A percentile compares a stretch with the other conserved stretches of the same genome.
phyloP scores from a whole-genome alignment of 2,797 vertebrate genomes.

The Paguma larvata region DNA sequence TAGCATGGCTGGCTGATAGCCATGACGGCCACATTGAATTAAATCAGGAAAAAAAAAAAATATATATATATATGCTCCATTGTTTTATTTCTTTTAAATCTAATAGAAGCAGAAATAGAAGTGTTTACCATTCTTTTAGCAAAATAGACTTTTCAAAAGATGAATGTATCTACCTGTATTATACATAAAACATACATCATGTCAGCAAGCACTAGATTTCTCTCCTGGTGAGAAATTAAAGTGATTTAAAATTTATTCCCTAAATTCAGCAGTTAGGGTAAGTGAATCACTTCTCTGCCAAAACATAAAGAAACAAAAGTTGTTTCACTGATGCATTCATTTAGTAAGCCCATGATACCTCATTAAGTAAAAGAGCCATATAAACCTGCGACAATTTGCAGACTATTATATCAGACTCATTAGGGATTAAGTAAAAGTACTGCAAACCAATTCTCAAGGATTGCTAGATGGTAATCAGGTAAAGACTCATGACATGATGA shows the following conservation, averaged over 20 bases:
- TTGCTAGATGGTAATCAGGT: constrained; percentile 23
- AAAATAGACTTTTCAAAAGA: constrained; percentile 76
- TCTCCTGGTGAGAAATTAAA: constrained; percentile 46
- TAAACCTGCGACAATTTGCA: constrained; percentile 58
- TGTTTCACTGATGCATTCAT: constrained; percentile 64
- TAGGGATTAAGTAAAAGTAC: constrained; percentile 62
- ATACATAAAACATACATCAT: not conserved
- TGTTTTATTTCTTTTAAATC: constrained; percentile 69
- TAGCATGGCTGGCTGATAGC: constrained; percentile 56
- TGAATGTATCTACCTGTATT: constrained; percentile 14
- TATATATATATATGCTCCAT: not conserved
- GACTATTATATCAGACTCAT: constrained; percentile 9
- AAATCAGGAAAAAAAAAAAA: constrained; percentile 70
- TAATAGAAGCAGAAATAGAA: constrained; percentile 72
- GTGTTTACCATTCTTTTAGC: constrained; percentile 69
- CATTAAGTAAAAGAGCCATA: constrained; percentile 58
- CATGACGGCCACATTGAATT: constrained; percentile 65
- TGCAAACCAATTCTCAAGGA: not conserved
- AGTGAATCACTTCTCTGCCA: constrained; percentile 58
- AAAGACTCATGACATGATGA: not conserved
- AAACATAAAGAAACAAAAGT: constrained; percentile 12
- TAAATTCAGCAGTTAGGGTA: constrained; percentile 67
- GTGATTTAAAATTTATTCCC: constrained; percentile 63
- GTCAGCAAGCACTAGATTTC: constrained; percentile 33
- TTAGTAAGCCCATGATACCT: constrained; percentile 69